Evolutionary conservation across 2,797 vertebrate genomes (phyloP), one percentile per base, ranked within the genome.

Genomic region (Macropodus opercularis): DNA sequence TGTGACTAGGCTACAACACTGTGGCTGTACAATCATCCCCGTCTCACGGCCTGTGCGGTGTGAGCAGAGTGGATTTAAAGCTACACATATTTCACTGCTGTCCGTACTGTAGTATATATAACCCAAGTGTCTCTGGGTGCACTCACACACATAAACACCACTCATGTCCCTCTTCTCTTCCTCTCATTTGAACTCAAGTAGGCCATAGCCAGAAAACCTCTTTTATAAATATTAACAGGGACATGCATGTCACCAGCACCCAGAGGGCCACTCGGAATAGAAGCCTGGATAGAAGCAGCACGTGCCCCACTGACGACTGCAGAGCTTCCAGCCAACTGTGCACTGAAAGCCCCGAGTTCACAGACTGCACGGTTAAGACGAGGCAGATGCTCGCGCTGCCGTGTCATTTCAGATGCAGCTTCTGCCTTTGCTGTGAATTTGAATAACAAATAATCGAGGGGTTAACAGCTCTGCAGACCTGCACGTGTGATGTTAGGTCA

Each of bases 231-330:
- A 85, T 90, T 89, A 89, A 86, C 88, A 85, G 88, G 85, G 90
- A 85, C 90, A 75, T 72, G 80, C 79, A 80, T 89, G 87, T 91
- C 89, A 71, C 67, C 60, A 55, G 62, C 42, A 77, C 86, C 88
- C 91, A 63, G 74, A 77, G 90, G 91, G 85, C 79, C 70, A 74
- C 90, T 90, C 87, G 87, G 89, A 93, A 92, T 92, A 92, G 91
- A 86, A 83, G 76, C 80, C 63, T 53, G 78, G 79, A 81, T 75
- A 56, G 79, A 84, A 63, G 68, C 60, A 24, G 75, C 75, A 75
- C 65, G 72, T 79, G 83, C 79, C 53, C 35, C 44, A 67, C 53
- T 55, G 71, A 75, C 51, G 41, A 63, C 79, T 72, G 60, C 81
- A 57, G 44, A 82, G 85, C 83, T 80, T 66, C 39, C 18, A 63